Conservation (phyloP, 2,888 invertebrate genomes). For the Camptogramma bilineatum region DNA sequence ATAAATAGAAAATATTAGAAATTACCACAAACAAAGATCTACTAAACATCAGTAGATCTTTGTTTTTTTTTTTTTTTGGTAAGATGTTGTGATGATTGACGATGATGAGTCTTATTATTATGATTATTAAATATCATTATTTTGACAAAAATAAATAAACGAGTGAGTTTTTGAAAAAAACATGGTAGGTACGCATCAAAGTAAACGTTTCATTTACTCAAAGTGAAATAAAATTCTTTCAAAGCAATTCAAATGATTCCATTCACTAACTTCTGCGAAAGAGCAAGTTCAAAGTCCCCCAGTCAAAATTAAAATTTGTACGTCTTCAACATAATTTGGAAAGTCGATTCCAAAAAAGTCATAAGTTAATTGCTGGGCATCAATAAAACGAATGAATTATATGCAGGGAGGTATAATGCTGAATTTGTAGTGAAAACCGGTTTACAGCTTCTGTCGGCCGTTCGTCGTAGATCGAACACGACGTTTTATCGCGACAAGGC, state of each 20-base stretch:
- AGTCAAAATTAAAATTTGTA: conserved; percentile 39
- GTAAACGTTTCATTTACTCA: conserved; percentile 10
- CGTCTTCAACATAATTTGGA: conserved; percentile 40
- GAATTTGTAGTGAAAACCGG: conserved; percentile 7
- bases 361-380: conserved; percentile 66
- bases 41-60: no score
- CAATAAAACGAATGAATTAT: conserved; percentile 71
- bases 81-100: no score
- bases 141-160: not conserved
- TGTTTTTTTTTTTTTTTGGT: no score
- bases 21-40: no score
- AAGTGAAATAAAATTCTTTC: conserved; percentile 15
- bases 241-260: conserved; percentile 17
- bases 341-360: conserved; percentile 47
- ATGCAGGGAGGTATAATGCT: conserved; percentile 42
- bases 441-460: not conserved
- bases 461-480: not conserved
- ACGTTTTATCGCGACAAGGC: no score
- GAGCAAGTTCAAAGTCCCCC: conserved; percentile 20
- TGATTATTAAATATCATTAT: no score
- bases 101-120: no score
- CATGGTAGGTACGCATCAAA: not conserved
- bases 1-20: no score
- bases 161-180: not conserved
- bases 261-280: conserved; percentile 18